Evolutionary conservation across 2,113 vertebrate species (phyloP), one percentile per base, ranked within the genome.

Genomic region (Percopsis transmontana): DNA sequence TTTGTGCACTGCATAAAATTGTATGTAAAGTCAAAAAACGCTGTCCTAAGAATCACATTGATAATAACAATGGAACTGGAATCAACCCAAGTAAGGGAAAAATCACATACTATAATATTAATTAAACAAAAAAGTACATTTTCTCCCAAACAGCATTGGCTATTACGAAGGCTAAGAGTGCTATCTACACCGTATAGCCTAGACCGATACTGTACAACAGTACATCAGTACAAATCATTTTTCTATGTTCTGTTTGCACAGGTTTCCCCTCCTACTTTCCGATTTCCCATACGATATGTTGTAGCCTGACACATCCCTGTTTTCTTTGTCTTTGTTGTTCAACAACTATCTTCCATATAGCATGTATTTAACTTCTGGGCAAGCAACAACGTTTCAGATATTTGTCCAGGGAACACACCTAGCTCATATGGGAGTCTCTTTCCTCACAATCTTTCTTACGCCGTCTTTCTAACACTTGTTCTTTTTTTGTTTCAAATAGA

Each of bases 401-500:
- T 74, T 68, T 52, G 74, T 65, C 71, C 68, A n/a, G 68, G 67
- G 69, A 62, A 47, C 71, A 76, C 73, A 73, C 45, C 65, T 62
- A 52, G 73, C 80, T 48, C 64, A 81, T 41, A n/a, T 40, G 19
- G 54, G 40, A 55, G 55, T 60, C 65, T 71, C 65, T 56, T 18
- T 58, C 53, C 68, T 79, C 77, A 15, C 3, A 77, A 76, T 79
- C 82, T 85, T 68, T 69, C 68, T 70, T 65, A 51, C 65, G 12
- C 13, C 14, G 7, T 51, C 61, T 53, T 59, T 68, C 67, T 67
- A 41, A 45, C 60, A 48, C 62, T 74, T 65, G 53, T 54, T 80
- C 77, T 87, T 83, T 85, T 78, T 69, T 62, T 76, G 76, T 87
- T 89, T 91, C 89, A 87, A 90, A 85, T 70, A 85, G 75, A 88